Evolutionary conservation across 2,888 invertebrate genomes (phyloP), one percentile per base, ranked within the genome.

Genomic region (Cheilosia grossa): DNA sequence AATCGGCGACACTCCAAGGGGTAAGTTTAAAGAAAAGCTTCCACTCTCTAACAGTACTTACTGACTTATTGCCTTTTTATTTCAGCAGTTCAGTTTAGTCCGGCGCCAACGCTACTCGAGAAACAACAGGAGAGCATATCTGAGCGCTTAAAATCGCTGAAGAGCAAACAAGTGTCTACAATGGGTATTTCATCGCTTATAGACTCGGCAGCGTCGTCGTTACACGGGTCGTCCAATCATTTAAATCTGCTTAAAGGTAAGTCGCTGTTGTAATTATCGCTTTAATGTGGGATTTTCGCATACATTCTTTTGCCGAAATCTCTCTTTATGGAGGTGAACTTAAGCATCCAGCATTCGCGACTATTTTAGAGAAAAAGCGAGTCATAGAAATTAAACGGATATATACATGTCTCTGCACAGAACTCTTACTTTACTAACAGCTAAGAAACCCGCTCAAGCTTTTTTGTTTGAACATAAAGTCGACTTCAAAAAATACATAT

Each of bases 121-220:
- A 94, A 96, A 64, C 97, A 97, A 89, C 94, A 98, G 87, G 98
- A 98, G 92, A 97, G 96, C 92, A 94, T 98, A 72, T 96, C 96
- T 87, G 96, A 97, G 90, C 94, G 98, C 88, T 93, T 98, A 87
- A 90, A 89, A 73, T 89, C 89, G 42, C 86, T 89, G 53, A 90
- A 90, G 81, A 88, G 87, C 70, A 88, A 88, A 54, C 87, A 81
- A 67, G 69, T 70, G 54, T 77, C 83, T 2, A 37, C 63, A 2
- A 66, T 82, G 63, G 82, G 63, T 1, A 66, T 85, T 40, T 72
- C 85, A 75, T 80, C 85, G 13, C 72, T 81, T 3, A 30, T 80
- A 42, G 83, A 80, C 53, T 66, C 79, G 9, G 15, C 87, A 40
- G 49, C 79, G 33, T 77, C 81, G 9, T 17, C 81, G n/a, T 51